Base-by-base conservation (phyloP, 2,113 vertebrate species). In the Passer domesticus region DNA sequence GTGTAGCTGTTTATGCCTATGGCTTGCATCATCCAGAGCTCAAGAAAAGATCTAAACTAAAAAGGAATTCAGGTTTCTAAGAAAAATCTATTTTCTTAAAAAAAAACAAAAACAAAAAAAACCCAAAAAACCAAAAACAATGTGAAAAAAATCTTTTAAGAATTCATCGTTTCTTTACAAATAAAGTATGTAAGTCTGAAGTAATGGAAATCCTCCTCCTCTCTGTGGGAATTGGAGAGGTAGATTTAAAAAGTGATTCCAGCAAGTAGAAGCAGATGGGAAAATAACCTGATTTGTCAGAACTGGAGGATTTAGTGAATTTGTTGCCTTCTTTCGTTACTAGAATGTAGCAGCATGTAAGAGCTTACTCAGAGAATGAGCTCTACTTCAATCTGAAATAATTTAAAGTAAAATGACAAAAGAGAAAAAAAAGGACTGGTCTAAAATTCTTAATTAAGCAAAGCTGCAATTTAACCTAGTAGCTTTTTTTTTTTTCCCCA, bases 1-100 rank as follows among this genome's bases (percentile, higher is more conserved):
- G 96, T 97, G 95, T 58, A 18, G 88, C 94, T 88, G 92, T 96
- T 96, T 92, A 77, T 94, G 95, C 90, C 90, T 68, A 84, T 88
- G 85, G 68, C 83, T 96, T 96, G 95, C 93, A 96, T 96, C 90
- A 92, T 70, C 94, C 86, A 86, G 47, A 81, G 90, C 91, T 90
- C 91, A 94, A 94, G 69, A 92, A 95, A 83, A 85, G 94, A 90
- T 77, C 89, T 52, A 74, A 96, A 68, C 76, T 81, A 83, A 94
- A 96, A 96, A 94, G 75, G 72, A 94, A 69, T 86, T 83, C 53
- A 52, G 50, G 46, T 88, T 94, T 86, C 66, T 80, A 90, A 94
- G 83, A 95, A 77, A 96, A 94, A 60, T 81, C 46, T 68, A 33
- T 81, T 64, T 93, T 90, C 73, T 94, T 83, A 7, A n/a, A 49